These are phyloP conservation scores for Coelinius sp. DNA, from an alignment of 2,888 invertebrate genomes.

Conservation along the genomic window DNA sequence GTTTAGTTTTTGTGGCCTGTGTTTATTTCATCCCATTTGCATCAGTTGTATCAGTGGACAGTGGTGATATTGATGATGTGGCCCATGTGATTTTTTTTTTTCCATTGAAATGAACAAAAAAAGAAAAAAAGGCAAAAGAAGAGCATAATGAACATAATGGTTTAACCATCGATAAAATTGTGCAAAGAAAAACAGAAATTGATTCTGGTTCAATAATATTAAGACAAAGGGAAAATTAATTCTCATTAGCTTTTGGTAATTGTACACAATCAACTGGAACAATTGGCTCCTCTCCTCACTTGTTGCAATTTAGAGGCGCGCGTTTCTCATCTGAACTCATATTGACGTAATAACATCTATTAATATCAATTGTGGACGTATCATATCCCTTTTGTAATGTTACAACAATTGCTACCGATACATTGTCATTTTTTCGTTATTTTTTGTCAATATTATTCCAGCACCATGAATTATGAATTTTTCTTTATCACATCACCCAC, in stretches of 20 bases:
- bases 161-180: too few species aligned
- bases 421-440: background rate
- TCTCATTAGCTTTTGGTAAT: constrained; percentile 47
- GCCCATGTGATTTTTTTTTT: background rate
- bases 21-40: background rate
- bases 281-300: constrained; percentile 57
- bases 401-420: too few species aligned
- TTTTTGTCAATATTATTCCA: background rate
- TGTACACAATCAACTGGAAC: constrained; percentile 59
- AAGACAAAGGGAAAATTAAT: constrained; percentile 39
- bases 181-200: background rate
- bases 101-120: background rate
- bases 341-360: constrained; percentile 56
- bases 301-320: constrained; percentile 57
- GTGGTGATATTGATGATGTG: background rate
- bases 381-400: background rate
- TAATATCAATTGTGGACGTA: constrained; percentile 44
- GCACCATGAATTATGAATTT: background rate
- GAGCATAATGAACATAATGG: too few species aligned
- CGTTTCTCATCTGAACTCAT: constrained; percentile 48
- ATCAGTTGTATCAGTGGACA: background rate
- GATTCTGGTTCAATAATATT: constrained; percentile 7
- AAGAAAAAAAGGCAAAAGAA: too few species aligned
- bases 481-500: background rate
- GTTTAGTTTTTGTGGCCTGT: too few species aligned